phyloP scores from a whole-genome alignment of 2,113 vertebrate species.

The Gracilinanus agilis region DNA sequence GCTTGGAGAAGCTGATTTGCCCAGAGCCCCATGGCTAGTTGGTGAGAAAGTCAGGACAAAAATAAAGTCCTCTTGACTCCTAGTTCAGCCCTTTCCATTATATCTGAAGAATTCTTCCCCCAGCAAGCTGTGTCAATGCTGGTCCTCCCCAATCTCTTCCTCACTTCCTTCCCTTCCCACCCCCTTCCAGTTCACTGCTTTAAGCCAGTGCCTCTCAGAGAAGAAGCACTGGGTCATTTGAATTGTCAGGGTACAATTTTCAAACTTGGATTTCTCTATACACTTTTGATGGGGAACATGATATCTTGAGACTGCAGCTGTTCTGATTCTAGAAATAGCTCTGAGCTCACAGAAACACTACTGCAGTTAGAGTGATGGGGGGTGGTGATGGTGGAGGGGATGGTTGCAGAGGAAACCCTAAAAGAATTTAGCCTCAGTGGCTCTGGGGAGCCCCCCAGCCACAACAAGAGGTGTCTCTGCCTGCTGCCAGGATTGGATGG shows the following conservation, averaged over 20 bases:
- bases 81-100: background rate
- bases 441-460: background rate
- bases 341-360: conserved; percentile 46
- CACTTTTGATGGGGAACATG: conserved; percentile 4
- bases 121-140: background rate
- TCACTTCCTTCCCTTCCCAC: background rate
- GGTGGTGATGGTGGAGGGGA: background rate
- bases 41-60: background rate
- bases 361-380: background rate
- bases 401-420: conserved; percentile 3
- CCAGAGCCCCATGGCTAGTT: background rate
- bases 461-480: background rate
- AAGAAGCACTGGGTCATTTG: conserved; percentile 15
- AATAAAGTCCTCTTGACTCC: background rate
- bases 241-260: conserved; percentile 40
- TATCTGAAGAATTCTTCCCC: background rate
- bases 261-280: conserved; percentile 24
- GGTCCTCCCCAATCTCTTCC: background rate
- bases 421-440: background rate
- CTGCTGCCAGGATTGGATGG: background rate
- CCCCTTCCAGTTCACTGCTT: background rate
- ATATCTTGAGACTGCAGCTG: conserved; percentile 59
- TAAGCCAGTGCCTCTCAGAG: background rate
- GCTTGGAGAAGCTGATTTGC: background rate
- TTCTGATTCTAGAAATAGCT: conserved; percentile 65